Conservation (phyloP, 2,797 vertebrate genomes). For the Catharus ustulatus region DNA sequence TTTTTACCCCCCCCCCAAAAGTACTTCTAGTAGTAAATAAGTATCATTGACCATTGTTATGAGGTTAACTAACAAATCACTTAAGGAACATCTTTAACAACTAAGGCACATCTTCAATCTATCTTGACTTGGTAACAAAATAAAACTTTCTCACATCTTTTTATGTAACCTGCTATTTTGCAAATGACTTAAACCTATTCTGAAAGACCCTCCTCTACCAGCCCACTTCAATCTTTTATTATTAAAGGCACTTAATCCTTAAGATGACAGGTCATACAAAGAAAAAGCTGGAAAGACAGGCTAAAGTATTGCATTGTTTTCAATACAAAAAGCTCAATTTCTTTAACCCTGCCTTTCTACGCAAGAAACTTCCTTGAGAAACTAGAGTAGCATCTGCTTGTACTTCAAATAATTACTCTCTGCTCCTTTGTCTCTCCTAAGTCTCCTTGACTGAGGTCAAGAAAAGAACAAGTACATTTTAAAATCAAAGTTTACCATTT, state of each 20-base stretch:
- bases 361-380: slow-evolving; percentile 15
- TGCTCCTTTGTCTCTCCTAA: neutral
- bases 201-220: neutral
- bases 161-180: neutral
- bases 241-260: neutral
- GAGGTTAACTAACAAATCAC: neutral
- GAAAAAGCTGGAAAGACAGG: neutral
- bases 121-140: neutral
- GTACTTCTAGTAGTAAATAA: neutral
- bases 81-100: neutral
- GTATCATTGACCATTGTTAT: neutral
- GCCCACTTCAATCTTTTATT: neutral
- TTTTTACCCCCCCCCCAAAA: neutral
- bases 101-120: neutral
- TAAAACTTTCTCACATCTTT: neutral
- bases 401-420: neutral
- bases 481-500: slow-evolving; percentile 6
- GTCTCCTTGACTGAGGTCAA: slow-evolving; percentile 17
- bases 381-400: neutral
- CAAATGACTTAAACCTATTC: neutral
- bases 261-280: neutral
- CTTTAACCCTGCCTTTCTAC: neutral
- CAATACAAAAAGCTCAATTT: neutral
- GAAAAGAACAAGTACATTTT: neutral
- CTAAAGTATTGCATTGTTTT: neutral